Base-by-base conservation (phyloP, 1,140 invertebrate genomes). In the Cardiocondyla obscurior region DNA sequence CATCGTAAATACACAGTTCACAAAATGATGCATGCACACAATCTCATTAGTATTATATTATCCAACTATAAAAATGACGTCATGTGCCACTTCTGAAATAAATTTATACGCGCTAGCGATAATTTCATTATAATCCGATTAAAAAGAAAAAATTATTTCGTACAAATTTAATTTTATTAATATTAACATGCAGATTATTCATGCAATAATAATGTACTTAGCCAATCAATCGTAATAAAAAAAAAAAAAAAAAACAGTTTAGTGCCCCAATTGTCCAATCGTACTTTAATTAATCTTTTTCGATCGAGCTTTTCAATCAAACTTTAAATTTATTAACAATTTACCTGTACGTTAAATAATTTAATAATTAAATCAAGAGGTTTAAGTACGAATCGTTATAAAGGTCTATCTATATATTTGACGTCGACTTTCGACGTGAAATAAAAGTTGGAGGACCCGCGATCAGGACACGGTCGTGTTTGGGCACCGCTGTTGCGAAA, bases 401-500 rank as follows among this genome's bases (percentile, higher is more conserved):
- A n/a, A n/a, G n/a, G n/a, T n/a, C n/a, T n/a, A n/a, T n/a, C n/a
- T n/a, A n/a, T n/a, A n/a, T n/a, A n/a, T n/a, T n/a, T n/a, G n/a
- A n/a, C n/a, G n/a, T n/a, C n/a, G n/a, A n/a, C 10, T 49, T 30
- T 10, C 33, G 19, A 51, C 8, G 19, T 33, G 30, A 49, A 33
- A 14, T 39, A 33, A n/a, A n/a, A 33, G n/a, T 46, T 19, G 62
- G 28, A 67, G 33, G 25, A 65, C n/a, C 64, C 44, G 16, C 42
- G n/a, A n/a, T 46, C 36, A 1, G 10, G 16, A 2, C 10, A 49
- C 12, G 10, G 7, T 7, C 22, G n/a, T 12, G 55, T 74, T 86
- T 87, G 73, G 86, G 86, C 83, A 87, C 81, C 84, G 82, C 87
- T 90, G 82, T 58, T 82, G 57, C 57, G 42, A 86, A 77, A 79